Evolutionary conservation across 2,113 vertebrate species (phyloP).

Genomic region (Laticauda laticaudata): DNA sequence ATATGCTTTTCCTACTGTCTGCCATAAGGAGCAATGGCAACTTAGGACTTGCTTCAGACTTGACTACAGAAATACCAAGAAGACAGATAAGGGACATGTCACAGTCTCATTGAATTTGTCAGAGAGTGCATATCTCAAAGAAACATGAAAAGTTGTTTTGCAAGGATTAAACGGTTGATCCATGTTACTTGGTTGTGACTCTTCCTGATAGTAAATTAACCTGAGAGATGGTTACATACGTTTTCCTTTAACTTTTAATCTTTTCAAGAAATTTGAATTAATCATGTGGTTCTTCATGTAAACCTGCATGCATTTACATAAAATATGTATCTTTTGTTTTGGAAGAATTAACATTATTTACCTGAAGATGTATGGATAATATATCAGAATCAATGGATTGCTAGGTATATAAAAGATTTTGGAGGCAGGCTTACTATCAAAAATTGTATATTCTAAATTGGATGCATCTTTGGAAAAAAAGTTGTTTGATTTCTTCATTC

Average conservation of each 20-base stretch:
- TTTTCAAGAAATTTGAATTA: background rate
- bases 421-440: background rate
- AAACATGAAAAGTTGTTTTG: background rate
- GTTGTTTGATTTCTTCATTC: background rate
- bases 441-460: background rate
- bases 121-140: background rate
- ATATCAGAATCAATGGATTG: background rate
- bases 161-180: background rate
- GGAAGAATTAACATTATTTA: background rate
- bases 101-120: background rate
- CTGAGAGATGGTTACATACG: background rate
- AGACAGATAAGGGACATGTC: background rate
- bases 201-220: background rate
- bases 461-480: background rate
- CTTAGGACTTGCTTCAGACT: background rate
- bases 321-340: background rate
- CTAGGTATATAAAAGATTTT: background rate
- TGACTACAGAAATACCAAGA: background rate
- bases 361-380: background rate
- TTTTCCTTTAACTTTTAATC: background rate
- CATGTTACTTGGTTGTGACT: background rate
- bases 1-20: background rate
- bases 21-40: background rate
- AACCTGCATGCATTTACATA: background rate
- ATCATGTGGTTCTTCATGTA: background rate